These are phyloP conservation scores for Cryptotis parvus DNA, from an alignment of 2,113 vertebrate genomes.

Conservation along the genomic window DNA sequence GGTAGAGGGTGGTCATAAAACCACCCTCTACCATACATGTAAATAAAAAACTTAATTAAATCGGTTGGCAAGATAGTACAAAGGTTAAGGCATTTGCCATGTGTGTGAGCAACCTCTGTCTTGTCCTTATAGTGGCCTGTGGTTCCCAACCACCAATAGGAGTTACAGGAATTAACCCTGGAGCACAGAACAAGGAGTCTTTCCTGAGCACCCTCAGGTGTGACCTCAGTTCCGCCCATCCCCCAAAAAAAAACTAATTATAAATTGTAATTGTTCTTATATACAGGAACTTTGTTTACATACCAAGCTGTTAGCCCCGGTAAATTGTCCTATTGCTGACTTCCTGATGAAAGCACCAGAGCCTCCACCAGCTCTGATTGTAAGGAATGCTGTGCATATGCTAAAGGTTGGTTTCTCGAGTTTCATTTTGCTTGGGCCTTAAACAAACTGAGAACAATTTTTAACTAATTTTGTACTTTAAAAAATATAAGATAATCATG, in stretches of 20 bases:
- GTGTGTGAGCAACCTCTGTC: too few species aligned
- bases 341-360: constrained; percentile 97
- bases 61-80: too few species aligned
- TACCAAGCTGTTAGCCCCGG: constrained; percentile 95
- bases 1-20: too few species aligned
- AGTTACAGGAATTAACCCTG: too few species aligned
- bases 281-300: constrained; percentile 95
- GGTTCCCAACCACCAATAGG: too few species aligned
- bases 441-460: constrained; percentile 6
- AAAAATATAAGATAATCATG: background rate
- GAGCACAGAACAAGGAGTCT: too few species aligned
- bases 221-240: background rate
- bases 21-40: too few species aligned
- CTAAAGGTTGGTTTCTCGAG: constrained; percentile 91
- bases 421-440: constrained; percentile 46
- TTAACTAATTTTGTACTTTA: constrained; percentile 51
- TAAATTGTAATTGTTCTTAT: constrained; percentile 15
- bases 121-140: too few species aligned
- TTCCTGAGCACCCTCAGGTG: background rate
- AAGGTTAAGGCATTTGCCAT: too few species aligned
- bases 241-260: background rate
- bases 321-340: constrained; percentile 91
- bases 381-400: constrained; percentile 94
- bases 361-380: constrained; percentile 92
- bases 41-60: too few species aligned